A percentile compares a stretch with the other conserved stretches of the same genome.
These are phyloP conservation scores for Ploceus nigricollis DNA, from an alignment of 2,113 vertebrate species.

Conservation along the genomic window DNA sequence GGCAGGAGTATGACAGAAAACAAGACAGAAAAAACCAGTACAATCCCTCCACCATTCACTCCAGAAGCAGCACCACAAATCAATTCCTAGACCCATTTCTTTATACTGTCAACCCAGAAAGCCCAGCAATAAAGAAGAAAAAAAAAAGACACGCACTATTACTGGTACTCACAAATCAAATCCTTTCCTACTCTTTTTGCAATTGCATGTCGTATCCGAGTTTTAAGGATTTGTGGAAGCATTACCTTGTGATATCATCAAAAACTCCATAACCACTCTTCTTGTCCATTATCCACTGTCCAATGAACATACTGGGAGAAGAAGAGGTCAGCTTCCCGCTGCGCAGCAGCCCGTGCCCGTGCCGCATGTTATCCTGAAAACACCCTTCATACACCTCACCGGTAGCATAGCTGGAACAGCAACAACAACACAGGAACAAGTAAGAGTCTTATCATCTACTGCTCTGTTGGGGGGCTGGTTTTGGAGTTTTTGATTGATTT, in stretches of 20 bases:
- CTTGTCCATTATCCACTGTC: slow-evolving; percentile 93
- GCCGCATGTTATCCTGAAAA: slow-evolving; percentile 91
- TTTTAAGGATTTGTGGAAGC: neutral
- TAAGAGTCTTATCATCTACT: neutral
- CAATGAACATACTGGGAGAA: slow-evolving; percentile 96
- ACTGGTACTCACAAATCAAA: neutral
- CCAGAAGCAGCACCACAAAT: neutral
- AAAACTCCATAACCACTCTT: slow-evolving; percentile 95
- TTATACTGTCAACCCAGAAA: neutral
- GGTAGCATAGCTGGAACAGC: slow-evolving; percentile 81
- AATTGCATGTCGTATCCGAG: fast-evolving
- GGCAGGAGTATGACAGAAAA: neutral
- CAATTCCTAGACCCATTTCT: neutral
- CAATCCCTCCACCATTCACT: neutral
- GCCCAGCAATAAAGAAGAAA: neutral
- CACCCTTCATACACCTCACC: slow-evolving; percentile 94
- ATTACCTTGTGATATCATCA: slow-evolving; percentile 95
- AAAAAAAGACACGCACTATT: neutral
- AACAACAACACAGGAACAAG: neutral
- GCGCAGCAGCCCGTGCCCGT: slow-evolving; percentile 93
- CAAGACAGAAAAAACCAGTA: neutral
- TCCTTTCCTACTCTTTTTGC: neutral
- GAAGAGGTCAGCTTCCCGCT: slow-evolving; percentile 92
- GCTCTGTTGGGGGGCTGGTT: neutral
- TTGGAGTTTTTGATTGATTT: neutral